Base-by-base conservation (phyloP, 2,797 vertebrate species). In the Catostomus latipinnis region DNA sequence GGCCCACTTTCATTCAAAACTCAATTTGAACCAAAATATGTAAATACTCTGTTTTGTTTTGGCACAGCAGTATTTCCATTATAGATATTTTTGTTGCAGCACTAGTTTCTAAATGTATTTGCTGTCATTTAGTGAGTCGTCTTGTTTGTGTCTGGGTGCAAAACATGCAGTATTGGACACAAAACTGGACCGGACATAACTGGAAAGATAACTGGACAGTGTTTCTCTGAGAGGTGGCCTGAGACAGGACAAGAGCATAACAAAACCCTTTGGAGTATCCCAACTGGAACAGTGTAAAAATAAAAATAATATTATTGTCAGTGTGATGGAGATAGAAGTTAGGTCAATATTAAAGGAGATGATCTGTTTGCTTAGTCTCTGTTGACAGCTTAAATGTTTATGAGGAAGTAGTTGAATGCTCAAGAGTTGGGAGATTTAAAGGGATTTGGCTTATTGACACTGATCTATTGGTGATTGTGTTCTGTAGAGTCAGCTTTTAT, bases 371-470 rank as follows among this genome's bases (percentile, higher is more conserved):
- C 76, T 83, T 75, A 49, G 76, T 65, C 76, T 81, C 62, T 76
- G 80, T 67, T 75, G 77, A 75, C 75, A 74, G 84, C 84, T 87
- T 84, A 77, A 81, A 81, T 79, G 82, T 85, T 86, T 81, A 81
- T 83, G 79, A 83, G 77, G 74, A 87, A 74, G 74, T 73, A 67
- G 63, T 76, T 43, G 66, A 74, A 80, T 56, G 82, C 77, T 56
- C 80, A 48, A 18, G 71, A 78, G 79, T 63, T 34, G 34, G 14
- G 77, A 82, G 84, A 83, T 83, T 82, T 85, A 66, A 77, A 69
- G 70, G 81, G 80, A 86, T 87, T 86, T 76, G 69, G 61, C 66
- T 82, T 86, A 83, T 84, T 83, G 81, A 86, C 74, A 78, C 73
- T 84, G 85, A 86, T 81, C 76, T 53, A 79, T 81, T 57, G 71